Evolutionary conservation across 2,888 invertebrate species (phyloP).

Genomic region (Drosophila neutralis): DNA sequence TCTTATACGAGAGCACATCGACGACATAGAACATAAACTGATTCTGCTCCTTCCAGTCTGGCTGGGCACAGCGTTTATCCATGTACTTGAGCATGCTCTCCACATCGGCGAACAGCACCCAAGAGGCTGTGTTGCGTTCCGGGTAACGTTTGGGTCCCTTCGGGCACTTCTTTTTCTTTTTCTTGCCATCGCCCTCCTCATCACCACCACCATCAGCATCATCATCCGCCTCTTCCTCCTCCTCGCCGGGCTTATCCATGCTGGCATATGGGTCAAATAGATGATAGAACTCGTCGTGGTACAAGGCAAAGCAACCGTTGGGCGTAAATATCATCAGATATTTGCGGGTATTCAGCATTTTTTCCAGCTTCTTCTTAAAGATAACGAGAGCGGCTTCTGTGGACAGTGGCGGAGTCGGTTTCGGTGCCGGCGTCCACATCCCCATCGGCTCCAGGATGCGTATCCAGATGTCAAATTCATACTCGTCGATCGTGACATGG

Average conservation of each 20-base stretch:
- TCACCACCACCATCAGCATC: conserved; percentile 29
- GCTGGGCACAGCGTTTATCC: conserved; percentile 62
- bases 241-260: conserved; percentile 72
- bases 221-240: conserved; percentile 46
- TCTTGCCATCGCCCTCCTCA: conserved; percentile 41
- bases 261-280: conserved; percentile 88
- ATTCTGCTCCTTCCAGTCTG: conserved; percentile 72
- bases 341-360: conserved; percentile 76
- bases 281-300: conserved; percentile 87
- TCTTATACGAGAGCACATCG: conserved; percentile 79
- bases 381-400: conserved; percentile 30
- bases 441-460: conserved; percentile 86
- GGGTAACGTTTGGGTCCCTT: conserved; percentile 71
- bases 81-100: conserved; percentile 79
- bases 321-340: conserved; percentile 87
- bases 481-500: conserved; percentile 88
- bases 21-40: conserved; percentile 79
- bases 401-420: background rate
- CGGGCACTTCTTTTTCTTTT: conserved; percentile 51
- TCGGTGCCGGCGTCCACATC: conserved; percentile 40
- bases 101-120: conserved; percentile 81
- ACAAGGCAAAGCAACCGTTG: conserved; percentile 86
- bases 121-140: conserved; percentile 83
- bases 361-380: conserved; percentile 68
- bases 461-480: conserved; percentile 87